Percentiles rank a stretch among this genome's conserved stretches.
Conservation (phyloP, 2,113 vertebrate species). For the Hemicordylus capensis region DNA sequence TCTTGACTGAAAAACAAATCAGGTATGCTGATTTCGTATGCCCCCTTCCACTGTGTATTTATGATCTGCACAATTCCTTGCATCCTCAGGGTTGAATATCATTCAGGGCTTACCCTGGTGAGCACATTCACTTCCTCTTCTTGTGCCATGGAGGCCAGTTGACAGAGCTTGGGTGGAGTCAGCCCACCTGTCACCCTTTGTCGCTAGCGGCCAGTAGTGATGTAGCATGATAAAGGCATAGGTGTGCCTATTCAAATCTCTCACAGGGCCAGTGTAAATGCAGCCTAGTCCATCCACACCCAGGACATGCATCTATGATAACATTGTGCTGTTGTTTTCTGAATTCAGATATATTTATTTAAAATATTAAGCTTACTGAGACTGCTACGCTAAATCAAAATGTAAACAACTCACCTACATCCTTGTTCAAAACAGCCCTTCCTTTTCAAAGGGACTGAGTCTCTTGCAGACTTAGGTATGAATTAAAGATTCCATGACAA, state of each 20-base stretch:
- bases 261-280: neutral
- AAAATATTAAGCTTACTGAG: neutral
- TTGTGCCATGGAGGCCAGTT: neutral
- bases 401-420: neutral
- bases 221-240: neutral
- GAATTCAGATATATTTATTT: slow-evolving; percentile 6
- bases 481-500: neutral
- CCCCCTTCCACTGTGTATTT: neutral
- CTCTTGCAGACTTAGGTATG: neutral
- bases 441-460: neutral
- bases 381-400: neutral
- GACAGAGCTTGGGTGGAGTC: neutral
- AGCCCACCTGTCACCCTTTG: neutral
- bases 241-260: neutral
- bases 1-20: neutral
- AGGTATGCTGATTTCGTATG: neutral
- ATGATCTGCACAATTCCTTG: neutral
- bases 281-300: neutral
- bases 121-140: neutral
- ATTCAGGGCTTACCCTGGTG: neutral
- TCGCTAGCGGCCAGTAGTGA: neutral
- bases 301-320: neutral
- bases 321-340: neutral
- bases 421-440: neutral
- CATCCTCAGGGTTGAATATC: neutral